phyloP scores from a whole-genome alignment of 2,113 vertebrate species.

The Piprites chloris region DNA sequence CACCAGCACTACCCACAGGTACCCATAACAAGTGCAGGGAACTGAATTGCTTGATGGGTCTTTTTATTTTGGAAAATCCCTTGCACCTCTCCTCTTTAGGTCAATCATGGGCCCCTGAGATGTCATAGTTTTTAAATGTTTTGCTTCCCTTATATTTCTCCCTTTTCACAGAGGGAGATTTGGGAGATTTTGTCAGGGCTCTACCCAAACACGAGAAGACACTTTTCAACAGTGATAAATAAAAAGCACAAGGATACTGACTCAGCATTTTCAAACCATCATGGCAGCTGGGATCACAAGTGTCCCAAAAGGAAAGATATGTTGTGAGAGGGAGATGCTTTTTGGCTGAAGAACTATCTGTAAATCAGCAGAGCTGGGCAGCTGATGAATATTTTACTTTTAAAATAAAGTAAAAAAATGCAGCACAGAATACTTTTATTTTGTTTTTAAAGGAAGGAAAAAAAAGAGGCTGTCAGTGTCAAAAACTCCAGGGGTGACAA shows the following conservation, averaged over 20 bases:
- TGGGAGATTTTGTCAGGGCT: neutral
- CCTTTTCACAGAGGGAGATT: neutral
- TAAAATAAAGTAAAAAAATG: neutral
- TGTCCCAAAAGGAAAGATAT: neutral
- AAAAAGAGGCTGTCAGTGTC: neutral
- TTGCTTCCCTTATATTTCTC: neutral
- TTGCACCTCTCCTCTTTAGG: neutral
- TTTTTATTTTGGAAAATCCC: neutral
- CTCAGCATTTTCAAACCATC: neutral
- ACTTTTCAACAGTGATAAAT: neutral
- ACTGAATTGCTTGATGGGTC: rapidly evolving
- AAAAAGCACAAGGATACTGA: neutral
- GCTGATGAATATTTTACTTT: neutral
- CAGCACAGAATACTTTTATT: neutral
- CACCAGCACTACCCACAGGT: rapidly evolving
- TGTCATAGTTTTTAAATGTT: neutral
- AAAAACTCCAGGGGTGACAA: neutral
- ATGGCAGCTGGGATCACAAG: neutral
- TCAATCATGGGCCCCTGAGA: neutral
- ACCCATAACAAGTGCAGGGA: neutral
- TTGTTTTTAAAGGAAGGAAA: too few species aligned
- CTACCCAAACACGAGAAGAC: neutral
- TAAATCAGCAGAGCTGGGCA: neutral
- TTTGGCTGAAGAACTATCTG: neutral
- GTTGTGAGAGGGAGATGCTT: neutral